Base-by-base conservation (phyloP, 2,797 vertebrate genomes). In the Crossoptilon crossoptilon region DNA sequence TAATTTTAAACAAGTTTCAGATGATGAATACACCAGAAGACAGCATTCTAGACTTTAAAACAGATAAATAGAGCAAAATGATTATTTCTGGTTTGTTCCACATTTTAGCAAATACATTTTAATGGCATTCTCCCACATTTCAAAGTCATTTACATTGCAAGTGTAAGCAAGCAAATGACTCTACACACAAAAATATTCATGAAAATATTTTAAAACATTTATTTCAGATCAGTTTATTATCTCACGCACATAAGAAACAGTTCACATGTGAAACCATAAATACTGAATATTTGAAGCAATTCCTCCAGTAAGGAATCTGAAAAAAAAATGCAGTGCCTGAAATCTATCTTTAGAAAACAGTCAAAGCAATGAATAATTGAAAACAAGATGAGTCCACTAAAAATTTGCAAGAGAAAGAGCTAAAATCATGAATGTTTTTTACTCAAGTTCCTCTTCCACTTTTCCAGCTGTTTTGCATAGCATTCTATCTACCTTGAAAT, bases 301-400 rank as follows among this genome's bases (percentile, higher is more conserved):
- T 75, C 19, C 9, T 88, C 29, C 41, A 59, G 46, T 48, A 44
- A 89, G 35, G 35, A 80, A 79, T 8, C 2, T 48, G 48, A 48
- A 77, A 81, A 81, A n/a, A 31, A n/a, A 93, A 77, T 19, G 18
- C 14, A 46, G 22, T 37, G 59, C 17, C 33, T 90, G 55, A 91
- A 84, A 48, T 35, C 46, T 29, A 87, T 80, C 67, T 83, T 87
- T 53, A 92, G 59, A 58, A 92, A 83, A 89, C 39, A 85, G 62
- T 62, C 72, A 69, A 83, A 94, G 77, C 44, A 68, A 89, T 80
- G 62, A 96, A 80, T 77, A 91, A 83, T 58, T 87, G 67, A 86
- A 87, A 92, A 49, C 4, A 58, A n/a, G 44, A 62, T 27, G 24
- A 67, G 48, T 56, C 79, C 66, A 80, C 56, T 58, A 76, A 63